Base-by-base conservation (phyloP, 1,140 invertebrate species). In the Calosoma granatense region DNA sequence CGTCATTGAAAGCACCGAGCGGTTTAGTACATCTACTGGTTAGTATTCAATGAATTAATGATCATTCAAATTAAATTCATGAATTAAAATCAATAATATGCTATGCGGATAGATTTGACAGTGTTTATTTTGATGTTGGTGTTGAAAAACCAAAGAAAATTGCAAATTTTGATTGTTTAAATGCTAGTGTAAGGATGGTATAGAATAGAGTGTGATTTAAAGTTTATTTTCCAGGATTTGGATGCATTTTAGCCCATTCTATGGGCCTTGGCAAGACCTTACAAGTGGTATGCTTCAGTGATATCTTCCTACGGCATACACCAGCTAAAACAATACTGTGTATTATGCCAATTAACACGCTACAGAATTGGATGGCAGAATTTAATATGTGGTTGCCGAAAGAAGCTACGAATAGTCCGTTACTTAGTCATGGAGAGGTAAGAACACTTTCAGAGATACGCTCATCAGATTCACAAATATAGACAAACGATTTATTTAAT, bases 181-280 rank as follows among this genome's bases (percentile, higher is more conserved):
- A n/a, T n/a, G n/a, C n/a, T n/a, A n/a, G n/a, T n/a, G n/a, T n/a
- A n/a, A n/a, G n/a, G n/a, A n/a, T n/a, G n/a, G n/a, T n/a, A n/a
- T n/a, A n/a, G n/a, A n/a, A n/a, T n/a, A n/a, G n/a, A n/a, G n/a
- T n/a, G n/a, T n/a, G n/a, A n/a, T n/a, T n/a, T n/a, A n/a, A 30
- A 30, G 14, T 30, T 30, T 6, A 4, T 30, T 57, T 59, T 11
- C 53, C 68, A 43, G 81, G 95, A 14, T 96, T 97, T 74, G 97
- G 97, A 17, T 98, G 96, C 70, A 98, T 99, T 63, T 76, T 99
- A 20, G 96, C 97, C 3, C 97, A 99, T 76, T 97, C 94, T 19
- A 99, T 99, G 97, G 97, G 97, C 1, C 77, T 99, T 15, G 97
- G 97, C n/a, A 99, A 99, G 77, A 99, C 97, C 0, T 78, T 99